A percentile compares a stretch with the other conserved stretches of the same genome.
phyloP scores from a whole-genome alignment of 2,888 invertebrate genomes.

The Phyllotreta striolata region DNA sequence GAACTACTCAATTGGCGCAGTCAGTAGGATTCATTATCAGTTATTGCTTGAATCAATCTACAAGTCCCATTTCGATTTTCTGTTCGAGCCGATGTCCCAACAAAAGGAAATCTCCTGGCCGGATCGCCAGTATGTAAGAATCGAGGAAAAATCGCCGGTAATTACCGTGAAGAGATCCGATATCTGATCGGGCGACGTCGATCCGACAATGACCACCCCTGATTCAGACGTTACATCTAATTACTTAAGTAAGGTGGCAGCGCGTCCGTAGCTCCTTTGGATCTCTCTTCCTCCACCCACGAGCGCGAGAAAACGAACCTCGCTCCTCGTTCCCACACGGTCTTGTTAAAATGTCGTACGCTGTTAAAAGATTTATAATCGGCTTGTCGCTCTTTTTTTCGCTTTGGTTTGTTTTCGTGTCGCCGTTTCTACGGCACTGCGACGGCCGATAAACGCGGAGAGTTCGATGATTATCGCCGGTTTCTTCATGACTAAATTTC shows the following conservation, averaged over 20 bases:
- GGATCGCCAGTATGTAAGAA: no score
- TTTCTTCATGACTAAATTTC: no score
- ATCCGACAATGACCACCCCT: conserved; percentile 26
- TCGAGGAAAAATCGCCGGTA: no score
- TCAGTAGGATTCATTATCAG: no score
- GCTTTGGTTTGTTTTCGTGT: conserved; percentile 39
- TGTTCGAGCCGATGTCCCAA: no score
- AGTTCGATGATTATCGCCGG: background rate
- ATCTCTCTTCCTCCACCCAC: conserved; percentile 37
- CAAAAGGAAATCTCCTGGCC: no score
- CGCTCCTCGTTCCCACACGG: conserved; percentile 48
- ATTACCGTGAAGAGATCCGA: no score
- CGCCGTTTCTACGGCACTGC: conserved; percentile 5
- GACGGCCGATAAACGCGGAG: conserved; percentile 1
- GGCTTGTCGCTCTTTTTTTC: conserved; percentile 43
- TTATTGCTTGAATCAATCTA: no score
- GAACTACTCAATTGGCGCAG: no score
- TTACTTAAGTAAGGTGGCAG: conserved; percentile 34
- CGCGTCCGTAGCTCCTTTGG: conserved; percentile 34
- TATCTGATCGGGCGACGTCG: no score
- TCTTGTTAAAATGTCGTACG: conserved; percentile 50
- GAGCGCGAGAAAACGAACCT: conserved; percentile 39
- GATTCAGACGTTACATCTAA: conserved; percentile 32
- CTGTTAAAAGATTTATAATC: conserved; percentile 50
- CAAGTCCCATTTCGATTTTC: no score